A percentile compares a stretch with the other conserved stretches of the same genome.
Evolutionary conservation across 2,797 vertebrate genomes (phyloP).

Genomic region (Thunnus albacares): DNA sequence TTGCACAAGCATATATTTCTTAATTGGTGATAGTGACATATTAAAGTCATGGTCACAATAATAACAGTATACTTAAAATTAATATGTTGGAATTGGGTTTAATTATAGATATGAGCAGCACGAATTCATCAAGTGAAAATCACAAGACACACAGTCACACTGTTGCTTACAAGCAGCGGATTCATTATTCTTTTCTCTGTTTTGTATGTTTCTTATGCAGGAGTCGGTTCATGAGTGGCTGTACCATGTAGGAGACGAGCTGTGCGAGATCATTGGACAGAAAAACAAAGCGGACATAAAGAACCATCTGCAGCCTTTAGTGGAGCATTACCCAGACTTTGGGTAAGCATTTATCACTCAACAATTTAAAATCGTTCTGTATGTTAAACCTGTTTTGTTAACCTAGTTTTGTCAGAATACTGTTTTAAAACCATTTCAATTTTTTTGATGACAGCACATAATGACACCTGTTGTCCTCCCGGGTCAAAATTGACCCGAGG

Average conservation of each 20-base stretch:
- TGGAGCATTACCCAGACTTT: constrained; percentile 89
- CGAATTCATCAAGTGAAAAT: not conserved
- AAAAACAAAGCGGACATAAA: constrained; percentile 85
- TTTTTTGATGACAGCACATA: too few species aligned
- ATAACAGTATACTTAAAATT: not conserved
- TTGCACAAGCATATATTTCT: too few species aligned
- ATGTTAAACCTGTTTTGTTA: too few species aligned
- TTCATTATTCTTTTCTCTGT: too few species aligned
- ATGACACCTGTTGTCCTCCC: too few species aligned
- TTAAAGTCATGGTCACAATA: not conserved
- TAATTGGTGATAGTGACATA: not conserved
- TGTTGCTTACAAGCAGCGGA: too few species aligned
- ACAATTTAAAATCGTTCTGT: too few species aligned
- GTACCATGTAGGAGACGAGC: constrained; percentile 76
- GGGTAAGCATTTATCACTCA: constrained; percentile 77
- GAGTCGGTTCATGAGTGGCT: constrained; percentile 88
- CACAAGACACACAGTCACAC: not conserved
- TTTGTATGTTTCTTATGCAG: constrained; percentile 64
- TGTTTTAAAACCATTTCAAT: too few species aligned
- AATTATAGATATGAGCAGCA: not conserved
- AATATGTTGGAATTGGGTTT: too few species aligned
- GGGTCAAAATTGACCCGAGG: too few species aligned
- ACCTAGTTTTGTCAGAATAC: too few species aligned
- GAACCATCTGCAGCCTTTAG: constrained; percentile 78
- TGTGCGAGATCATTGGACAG: constrained; percentile 87